Conservation (phyloP, 2,888 invertebrate species). For the Cosmia pyralina region DNA sequence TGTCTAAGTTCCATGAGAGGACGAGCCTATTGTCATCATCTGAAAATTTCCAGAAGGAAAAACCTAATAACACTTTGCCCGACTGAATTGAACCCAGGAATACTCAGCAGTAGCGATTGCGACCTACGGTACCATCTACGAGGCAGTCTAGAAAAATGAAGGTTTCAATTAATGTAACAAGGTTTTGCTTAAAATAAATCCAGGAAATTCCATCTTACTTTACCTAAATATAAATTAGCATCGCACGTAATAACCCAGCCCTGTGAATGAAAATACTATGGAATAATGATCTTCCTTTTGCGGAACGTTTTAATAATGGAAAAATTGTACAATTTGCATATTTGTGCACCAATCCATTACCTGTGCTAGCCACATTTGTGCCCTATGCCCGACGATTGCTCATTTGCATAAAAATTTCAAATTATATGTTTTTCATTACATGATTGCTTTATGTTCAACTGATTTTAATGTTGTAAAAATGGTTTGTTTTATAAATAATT, state of each 20-base stretch:
- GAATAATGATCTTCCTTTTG: slow-evolving; percentile 79
- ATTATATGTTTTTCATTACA: slow-evolving; percentile 34
- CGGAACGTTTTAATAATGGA: slow-evolving; percentile 80
- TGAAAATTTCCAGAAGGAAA: too few relatives aligned
- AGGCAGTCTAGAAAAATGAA: too few relatives aligned
- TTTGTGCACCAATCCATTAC: slow-evolving; percentile 80
- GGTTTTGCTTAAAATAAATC: not conserved
- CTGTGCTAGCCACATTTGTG: slow-evolving; percentile 70
- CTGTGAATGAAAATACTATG: slow-evolving; percentile 69
- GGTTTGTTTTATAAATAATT: not conserved
- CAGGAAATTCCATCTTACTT: not conserved
- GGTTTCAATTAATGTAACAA: not conserved
- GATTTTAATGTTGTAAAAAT: not conserved
- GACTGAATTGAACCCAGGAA: too few relatives aligned
- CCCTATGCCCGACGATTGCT: slow-evolving; percentile 42
- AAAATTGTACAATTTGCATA: slow-evolving; percentile 83
- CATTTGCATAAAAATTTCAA: slow-evolving; percentile 52
- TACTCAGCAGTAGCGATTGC: too few relatives aligned
- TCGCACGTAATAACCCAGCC: slow-evolving; percentile 62
- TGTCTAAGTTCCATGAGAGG: too few relatives aligned
- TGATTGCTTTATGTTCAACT: slow-evolving; percentile 13
- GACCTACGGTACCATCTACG: too few relatives aligned
- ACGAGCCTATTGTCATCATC: too few relatives aligned
- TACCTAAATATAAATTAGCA: not conserved
- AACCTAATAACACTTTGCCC: too few relatives aligned